Conservation (phyloP, 2,113 vertebrate genomes). For the Choloepus hoffmanni region DNA sequence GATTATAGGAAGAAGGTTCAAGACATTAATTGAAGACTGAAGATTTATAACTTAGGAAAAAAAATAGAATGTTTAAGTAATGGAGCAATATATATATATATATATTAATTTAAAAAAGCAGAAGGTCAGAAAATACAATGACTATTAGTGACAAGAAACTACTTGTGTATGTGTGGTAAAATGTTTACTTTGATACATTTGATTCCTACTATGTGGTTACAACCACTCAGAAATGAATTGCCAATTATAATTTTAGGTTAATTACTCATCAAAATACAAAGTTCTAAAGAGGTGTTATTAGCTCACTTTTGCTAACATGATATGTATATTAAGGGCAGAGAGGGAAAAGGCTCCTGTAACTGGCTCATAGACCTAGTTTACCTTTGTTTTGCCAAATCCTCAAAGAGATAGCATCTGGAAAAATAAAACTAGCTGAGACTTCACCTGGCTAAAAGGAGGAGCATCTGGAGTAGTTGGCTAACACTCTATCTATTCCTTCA, state of each 20-base stretch:
- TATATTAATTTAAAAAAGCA: not conserved
- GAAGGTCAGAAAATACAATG: not conserved
- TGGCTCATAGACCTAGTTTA: not conserved
- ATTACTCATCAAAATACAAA: not conserved
- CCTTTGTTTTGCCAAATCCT: not conserved
- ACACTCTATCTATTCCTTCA: not conserved
- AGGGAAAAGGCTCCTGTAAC: not conserved
- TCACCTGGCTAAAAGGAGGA: conserved; percentile 44
- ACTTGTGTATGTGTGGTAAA: not conserved
- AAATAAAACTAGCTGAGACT: conserved; percentile 59
- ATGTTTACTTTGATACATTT: not conserved
- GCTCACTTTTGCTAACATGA: not conserved
- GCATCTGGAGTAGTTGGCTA: conserved; percentile 56
- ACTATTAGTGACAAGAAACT: not conserved
- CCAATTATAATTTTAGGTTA: not conserved
- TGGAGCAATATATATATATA: not conserved
- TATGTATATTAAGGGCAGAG: not conserved
- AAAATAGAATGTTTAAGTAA: not conserved
- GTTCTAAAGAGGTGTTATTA: not conserved
- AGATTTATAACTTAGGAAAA: not conserved
- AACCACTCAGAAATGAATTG: not conserved
- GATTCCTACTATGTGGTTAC: not conserved
- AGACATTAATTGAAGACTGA: not conserved
- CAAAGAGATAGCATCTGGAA: conserved; percentile 34
- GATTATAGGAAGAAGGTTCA: not conserved